Base-by-base conservation (phyloP, 2,797 vertebrate species). In the Melanotaenia boesemani region DNA sequence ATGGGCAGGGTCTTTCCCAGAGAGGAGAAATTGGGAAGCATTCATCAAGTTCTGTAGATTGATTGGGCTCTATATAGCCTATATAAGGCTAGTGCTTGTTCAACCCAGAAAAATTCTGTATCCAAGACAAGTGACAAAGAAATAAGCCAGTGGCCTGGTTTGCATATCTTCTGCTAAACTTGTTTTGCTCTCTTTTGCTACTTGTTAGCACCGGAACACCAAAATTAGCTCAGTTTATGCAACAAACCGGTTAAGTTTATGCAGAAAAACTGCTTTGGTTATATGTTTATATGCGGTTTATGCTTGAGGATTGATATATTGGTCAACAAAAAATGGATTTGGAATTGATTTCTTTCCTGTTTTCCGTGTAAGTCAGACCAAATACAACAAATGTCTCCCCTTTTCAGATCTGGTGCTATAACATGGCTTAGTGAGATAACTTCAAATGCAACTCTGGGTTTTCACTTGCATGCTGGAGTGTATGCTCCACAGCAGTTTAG, bases 1-100 rank as follows among this genome's bases (percentile, higher is more conserved):
- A 77, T 83, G 81, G 89, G 75, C 44, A 9, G 37, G 52, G 72
- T 65, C 62, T 84, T 74, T 77, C 54, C 66, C 64, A 63, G 32
- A 37, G 55, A 70, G 65, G 58, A 80, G 72, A 60, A 74, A 82
- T 34, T 65, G 54, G 59, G 62, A 37, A 67, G 65, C 57, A 55
- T 82, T 77, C 28, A 39, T 80, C 24, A 69, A 50, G 30, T 30
- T 72, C 57, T 75, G 26, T 8, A 64, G 81, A 87, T 86, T 65
- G 72, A 86, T 76, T 54, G 41, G 6, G 48, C 41, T 75, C 58
- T 26, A 36, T 67, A 52, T 58, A 26, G 32, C 7, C 32, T 7
- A 34, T 34, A 34, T 34, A 34, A 34, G 32, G 18, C n/a, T 36
- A 41, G 44, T 18, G 24, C 34, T 32, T n/a, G 20, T n/a, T 60